phyloP scores from a whole-genome alignment of 2,113 vertebrate species.

The Ceuthmochares aereus region DNA sequence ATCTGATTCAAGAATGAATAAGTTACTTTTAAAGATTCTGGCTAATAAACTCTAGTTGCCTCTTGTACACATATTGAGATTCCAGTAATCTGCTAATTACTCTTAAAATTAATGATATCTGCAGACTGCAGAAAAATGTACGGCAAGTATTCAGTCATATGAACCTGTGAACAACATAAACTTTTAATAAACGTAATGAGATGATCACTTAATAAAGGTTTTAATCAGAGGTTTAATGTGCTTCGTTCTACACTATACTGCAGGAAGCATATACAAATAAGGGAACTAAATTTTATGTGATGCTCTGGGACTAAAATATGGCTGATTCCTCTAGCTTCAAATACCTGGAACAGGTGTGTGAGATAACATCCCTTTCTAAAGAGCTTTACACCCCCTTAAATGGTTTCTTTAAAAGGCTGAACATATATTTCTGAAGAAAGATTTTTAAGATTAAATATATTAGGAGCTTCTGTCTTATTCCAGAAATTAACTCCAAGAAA shows the following conservation, averaged over 20 bases:
- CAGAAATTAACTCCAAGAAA: background rate
- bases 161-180: constrained; percentile 3
- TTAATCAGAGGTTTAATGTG: background rate
- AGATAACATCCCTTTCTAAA: background rate
- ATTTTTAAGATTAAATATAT: background rate
- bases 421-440: background rate
- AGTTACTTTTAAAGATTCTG: background rate
- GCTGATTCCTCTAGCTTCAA: background rate
- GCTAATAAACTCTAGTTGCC: background rate
- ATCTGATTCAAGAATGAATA: background rate
- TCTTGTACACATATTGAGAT: background rate
- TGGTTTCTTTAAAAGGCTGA: background rate
- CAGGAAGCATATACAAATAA: background rate
- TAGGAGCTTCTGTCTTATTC: background rate
- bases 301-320: background rate
- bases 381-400: background rate
- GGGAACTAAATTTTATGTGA: background rate
- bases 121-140: background rate
- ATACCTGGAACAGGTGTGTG: background rate
- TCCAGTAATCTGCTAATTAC: background rate
- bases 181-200: background rate
- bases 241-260: background rate
- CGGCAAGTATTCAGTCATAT: background rate
- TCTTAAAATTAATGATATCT: background rate
- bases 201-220: background rate